These are phyloP conservation scores for Brotogeris chrysoptera DNA, from an alignment of 2,797 vertebrate genomes.

Conservation along the genomic window DNA sequence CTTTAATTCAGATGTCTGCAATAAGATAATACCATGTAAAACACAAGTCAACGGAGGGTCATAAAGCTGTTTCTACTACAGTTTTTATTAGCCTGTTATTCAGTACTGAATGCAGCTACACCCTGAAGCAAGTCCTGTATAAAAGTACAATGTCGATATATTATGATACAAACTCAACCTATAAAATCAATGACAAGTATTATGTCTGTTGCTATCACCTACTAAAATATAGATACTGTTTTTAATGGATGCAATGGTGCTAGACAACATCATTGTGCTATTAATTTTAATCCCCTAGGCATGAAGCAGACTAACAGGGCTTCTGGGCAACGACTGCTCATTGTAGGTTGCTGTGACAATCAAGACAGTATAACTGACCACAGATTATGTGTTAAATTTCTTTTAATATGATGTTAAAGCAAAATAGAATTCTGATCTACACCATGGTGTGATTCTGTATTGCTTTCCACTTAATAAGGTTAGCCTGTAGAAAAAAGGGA, in stretches of 20 bases:
- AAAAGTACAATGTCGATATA: slow-evolving; percentile 75
- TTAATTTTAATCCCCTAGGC: slow-evolving; percentile 52
- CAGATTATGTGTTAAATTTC: not conserved
- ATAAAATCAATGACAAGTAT: slow-evolving; percentile 78
- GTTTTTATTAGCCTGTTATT: slow-evolving; percentile 82
- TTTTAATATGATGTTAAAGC: not conserved
- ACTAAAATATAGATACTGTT: slow-evolving; percentile 72
- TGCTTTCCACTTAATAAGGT: not conserved
- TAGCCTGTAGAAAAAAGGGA: not conserved
- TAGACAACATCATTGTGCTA: not conserved
- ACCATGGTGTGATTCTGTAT: not conserved
- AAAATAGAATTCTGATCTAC: not conserved
- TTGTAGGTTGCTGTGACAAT: not conserved
- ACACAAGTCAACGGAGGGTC: slow-evolving; percentile 76
- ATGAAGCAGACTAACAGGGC: not conserved
- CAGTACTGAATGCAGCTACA: slow-evolving; percentile 69
- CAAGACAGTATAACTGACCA: not conserved
- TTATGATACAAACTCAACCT: slow-evolving; percentile 77
- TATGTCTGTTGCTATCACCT: slow-evolving; percentile 70
- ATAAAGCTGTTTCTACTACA: slow-evolving; percentile 78
- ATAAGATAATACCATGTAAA: slow-evolving; percentile 81
- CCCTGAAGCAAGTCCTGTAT: slow-evolving; percentile 75
- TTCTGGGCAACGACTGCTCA: not conserved
- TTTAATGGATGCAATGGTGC: slow-evolving; percentile 50
- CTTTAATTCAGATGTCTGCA: slow-evolving; percentile 80